phyloP scores from a whole-genome alignment of 2,888 invertebrate genomes.

The Coecobrya sp. region DNA sequence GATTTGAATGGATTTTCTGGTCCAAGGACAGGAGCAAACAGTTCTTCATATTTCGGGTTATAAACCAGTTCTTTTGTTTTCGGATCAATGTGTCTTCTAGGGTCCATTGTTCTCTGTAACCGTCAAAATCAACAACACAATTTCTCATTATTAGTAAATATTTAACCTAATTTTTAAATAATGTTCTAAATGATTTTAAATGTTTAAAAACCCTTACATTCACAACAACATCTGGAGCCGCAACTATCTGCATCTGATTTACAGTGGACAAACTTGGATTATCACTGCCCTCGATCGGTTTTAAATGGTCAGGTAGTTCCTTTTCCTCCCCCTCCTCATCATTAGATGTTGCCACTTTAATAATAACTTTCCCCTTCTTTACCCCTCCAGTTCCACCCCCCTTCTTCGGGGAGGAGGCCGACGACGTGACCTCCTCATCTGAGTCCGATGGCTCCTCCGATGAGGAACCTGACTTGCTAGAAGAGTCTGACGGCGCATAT shows the following conservation, averaged over 20 bases:
- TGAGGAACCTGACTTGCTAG: conserved; percentile 57
- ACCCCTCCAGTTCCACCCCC: not conserved
- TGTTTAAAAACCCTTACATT: conserved; percentile 92
- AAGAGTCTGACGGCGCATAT: conserved; percentile 71
- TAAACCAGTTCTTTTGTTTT: conserved; percentile 94
- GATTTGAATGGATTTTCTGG: conserved; percentile 98
- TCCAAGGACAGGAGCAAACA: conserved; percentile 96
- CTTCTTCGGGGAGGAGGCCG: conserved; percentile 49
- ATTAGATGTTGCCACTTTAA: not conserved
- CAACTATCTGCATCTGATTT: conserved; percentile 91
- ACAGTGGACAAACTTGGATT: conserved; percentile 89
- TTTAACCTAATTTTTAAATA: no score
- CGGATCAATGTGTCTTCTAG: conserved; percentile 92
- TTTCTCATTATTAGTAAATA: no score
- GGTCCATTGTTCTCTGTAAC: conserved; percentile 91
- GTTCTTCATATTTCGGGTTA: conserved; percentile 98
- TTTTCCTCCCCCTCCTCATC: conserved; percentile 43
- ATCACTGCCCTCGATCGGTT: conserved; percentile 89
- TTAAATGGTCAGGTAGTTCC: conserved; percentile 88
- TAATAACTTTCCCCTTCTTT: conserved; percentile 72
- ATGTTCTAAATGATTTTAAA: not conserved
- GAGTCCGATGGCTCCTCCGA: conserved; percentile 22
- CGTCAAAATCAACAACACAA: no score
- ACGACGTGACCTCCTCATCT: conserved; percentile 16
- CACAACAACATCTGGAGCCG: conserved; percentile 95